Percentiles rank a stretch among this genome's conserved stretches.
Evolutionary conservation across 1,140 invertebrate species (phyloP).

Genomic region (Bathynomus jamesi): DNA sequence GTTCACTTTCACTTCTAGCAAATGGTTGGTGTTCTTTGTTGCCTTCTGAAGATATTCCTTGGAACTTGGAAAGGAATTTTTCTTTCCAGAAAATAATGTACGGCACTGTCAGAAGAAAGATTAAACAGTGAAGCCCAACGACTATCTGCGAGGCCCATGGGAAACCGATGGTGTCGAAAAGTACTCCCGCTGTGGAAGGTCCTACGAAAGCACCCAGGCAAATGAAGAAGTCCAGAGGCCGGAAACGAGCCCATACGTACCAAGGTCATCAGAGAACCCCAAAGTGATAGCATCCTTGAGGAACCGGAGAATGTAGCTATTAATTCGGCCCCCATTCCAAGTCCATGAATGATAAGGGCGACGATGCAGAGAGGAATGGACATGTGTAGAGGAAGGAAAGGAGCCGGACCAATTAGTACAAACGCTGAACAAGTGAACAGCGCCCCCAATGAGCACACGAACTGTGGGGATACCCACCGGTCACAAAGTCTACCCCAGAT

Average conservation of each 20-base stretch:
- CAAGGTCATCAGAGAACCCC: constrained; percentile 67
- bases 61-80: too few species aligned
- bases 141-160: too few species aligned
- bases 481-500: constrained; percentile 73
- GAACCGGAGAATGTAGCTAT: constrained; percentile 74
- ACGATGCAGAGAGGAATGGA: constrained; percentile 45
- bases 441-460: constrained; percentile 58
- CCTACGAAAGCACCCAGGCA: constrained; percentile 75
- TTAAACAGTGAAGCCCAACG: too few species aligned
- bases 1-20: too few species aligned
- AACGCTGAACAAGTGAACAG: constrained; percentile 58
- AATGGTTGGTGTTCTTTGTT: too few species aligned
- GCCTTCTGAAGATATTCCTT: too few species aligned
- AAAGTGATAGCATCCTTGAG: constrained; percentile 58
- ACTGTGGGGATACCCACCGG: constrained; percentile 56
- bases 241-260: constrained; percentile 74
- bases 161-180: constrained; percentile 66
- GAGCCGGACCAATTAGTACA: constrained; percentile 57
- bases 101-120: too few species aligned
- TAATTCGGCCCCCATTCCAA: constrained; percentile 68
- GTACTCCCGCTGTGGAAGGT: constrained; percentile 64
- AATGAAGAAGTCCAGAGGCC: constrained; percentile 77
- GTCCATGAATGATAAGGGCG: constrained; percentile 65
- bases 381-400: constrained; percentile 16
- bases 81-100: too few species aligned